Conservation (phyloP, 2,888 invertebrate species). For the Lasioglossum pauxillum region DNA sequence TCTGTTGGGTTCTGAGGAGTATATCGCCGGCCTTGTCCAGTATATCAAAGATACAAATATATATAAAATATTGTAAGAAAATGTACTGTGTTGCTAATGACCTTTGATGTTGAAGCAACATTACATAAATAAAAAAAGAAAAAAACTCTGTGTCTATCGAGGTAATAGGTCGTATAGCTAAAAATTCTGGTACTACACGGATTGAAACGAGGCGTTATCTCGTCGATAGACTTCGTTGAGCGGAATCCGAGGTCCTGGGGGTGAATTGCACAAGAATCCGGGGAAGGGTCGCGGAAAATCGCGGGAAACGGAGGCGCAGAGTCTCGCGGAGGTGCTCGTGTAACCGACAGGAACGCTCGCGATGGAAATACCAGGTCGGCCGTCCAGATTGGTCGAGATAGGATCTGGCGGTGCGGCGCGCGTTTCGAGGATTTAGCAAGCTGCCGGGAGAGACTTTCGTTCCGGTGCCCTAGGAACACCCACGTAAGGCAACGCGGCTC, state of each 20-base stretch:
- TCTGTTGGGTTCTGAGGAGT: too few relatives aligned
- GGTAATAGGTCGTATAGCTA: not conserved
- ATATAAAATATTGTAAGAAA: too few relatives aligned
- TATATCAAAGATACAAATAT: too few relatives aligned
- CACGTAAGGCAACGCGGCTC: constrained; percentile 67
- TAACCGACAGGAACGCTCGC: constrained; percentile 56
- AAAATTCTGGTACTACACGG: not conserved
- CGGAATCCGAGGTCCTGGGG: not conserved
- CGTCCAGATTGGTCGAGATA: constrained; percentile 65
- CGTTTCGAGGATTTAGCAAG: constrained; percentile 78
- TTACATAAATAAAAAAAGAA: too few relatives aligned
- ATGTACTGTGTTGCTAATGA: too few relatives aligned
- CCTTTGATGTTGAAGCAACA: too few relatives aligned
- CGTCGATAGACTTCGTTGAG: not conserved
- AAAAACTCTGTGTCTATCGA: not conserved
- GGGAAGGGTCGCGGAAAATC: constrained; percentile 37
- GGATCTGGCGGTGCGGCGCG: constrained; percentile 69
- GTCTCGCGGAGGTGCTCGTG: constrained; percentile 16
- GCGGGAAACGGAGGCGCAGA: constrained; percentile 38
- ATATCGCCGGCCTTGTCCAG: too few relatives aligned
- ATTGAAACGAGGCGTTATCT: not conserved
- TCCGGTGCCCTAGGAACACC: constrained; percentile 74
- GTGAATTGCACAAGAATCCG: not conserved
- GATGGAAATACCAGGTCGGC: constrained; percentile 64
- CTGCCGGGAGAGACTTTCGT: constrained; percentile 75